Conservation (phyloP, 2,888 invertebrate species). For the Pinctada fucata region DNA sequence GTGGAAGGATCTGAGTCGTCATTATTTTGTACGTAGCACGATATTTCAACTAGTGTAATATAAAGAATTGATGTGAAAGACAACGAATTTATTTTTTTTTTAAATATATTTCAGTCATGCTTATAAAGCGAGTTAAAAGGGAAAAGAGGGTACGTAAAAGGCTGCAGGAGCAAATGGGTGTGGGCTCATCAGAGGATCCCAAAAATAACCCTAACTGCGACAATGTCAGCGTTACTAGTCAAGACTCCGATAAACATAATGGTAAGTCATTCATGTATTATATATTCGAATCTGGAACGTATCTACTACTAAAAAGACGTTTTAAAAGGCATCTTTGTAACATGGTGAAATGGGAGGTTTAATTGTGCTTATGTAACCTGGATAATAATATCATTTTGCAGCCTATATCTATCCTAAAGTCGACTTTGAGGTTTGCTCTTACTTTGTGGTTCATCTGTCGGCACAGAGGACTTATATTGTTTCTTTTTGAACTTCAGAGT, state of each 20-base stretch:
- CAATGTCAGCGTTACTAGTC: constrained; percentile 29
- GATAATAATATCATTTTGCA: too few species aligned
- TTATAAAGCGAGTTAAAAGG: constrained; percentile 60
- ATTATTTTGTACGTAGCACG: too few species aligned
- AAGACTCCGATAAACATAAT: constrained; percentile 38
- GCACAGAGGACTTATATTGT: too few species aligned
- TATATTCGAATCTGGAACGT: not conserved
- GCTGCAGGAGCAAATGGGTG: constrained; percentile 50
- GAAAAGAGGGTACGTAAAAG: constrained; percentile 57
- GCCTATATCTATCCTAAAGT: too few species aligned
- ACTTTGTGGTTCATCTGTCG: too few species aligned
- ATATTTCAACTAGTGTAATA: too few species aligned
- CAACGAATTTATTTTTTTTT: too few species aligned
- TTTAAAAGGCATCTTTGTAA: not conserved
- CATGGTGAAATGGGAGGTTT: too few species aligned
- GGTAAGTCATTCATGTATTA: constrained; percentile 19
- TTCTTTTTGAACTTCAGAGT: constrained; percentile 22
- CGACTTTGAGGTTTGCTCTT: too few species aligned
- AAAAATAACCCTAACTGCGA: constrained; percentile 20
- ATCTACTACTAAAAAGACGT: not conserved
- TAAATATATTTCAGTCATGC: constrained; percentile 48
- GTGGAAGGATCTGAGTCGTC: too few species aligned
- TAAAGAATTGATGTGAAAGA: too few species aligned
- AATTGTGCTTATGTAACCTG: too few species aligned
- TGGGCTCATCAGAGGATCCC: constrained; percentile 23